Conservation (phyloP, 2,888 invertebrate genomes). For the Beris morrisii region DNA sequence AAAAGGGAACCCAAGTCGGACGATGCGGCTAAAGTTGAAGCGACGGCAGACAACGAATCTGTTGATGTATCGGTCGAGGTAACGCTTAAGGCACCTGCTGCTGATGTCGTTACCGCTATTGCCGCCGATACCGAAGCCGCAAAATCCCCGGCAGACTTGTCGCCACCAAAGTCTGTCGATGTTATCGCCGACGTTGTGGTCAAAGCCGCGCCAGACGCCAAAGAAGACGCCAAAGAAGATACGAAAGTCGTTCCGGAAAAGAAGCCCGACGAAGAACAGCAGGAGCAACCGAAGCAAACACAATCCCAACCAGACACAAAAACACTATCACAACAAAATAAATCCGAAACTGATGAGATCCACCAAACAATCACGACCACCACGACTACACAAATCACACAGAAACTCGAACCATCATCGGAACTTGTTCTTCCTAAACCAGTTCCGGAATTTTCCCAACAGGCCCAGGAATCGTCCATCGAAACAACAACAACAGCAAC, state of each 20-base stretch:
- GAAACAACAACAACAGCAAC: background rate
- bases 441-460: slow-evolving; percentile 5
- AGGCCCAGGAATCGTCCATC: background rate
- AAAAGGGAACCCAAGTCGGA: slow-evolving; percentile 26
- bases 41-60: background rate
- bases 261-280: slow-evolving; percentile 18
- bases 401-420: background rate
- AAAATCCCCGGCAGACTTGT: slow-evolving; percentile 27
- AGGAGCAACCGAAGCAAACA: slow-evolving; percentile 4
- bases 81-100: slow-evolving; percentile 7
- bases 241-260: slow-evolving; percentile 26
- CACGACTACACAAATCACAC: background rate
- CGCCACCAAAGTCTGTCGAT: slow-evolving; percentile 7
- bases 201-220: slow-evolving; percentile 4
- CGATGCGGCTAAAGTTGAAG: background rate
- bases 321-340: background rate
- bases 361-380: background rate
- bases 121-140: slow-evolving; percentile 6
- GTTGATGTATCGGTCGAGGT: slow-evolving; percentile 16
- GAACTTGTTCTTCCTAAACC: background rate
- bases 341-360: background rate
- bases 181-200: slow-evolving; percentile 11
- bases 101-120: background rate
- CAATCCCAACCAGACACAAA: slow-evolving; percentile 1
- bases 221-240: slow-evolving; percentile 23